A percentile compares a stretch with the other conserved stretches of the same genome.
Conservation (phyloP, 2,113 vertebrate genomes). For the Mormyrus iriodes region DNA sequence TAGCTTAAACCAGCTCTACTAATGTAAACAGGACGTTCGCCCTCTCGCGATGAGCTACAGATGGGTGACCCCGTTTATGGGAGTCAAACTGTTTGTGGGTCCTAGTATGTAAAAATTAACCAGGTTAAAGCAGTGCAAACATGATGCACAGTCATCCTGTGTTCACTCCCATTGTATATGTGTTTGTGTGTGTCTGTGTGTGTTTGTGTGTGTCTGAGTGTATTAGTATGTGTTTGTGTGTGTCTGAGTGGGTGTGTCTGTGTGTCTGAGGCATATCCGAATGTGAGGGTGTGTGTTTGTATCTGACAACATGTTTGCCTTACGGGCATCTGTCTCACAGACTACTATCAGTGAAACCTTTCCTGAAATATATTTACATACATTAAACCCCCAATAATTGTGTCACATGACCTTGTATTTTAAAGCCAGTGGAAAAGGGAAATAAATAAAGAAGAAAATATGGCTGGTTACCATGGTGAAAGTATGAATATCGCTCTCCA, state of each 20-base stretch:
- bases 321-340: neutral
- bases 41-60: neutral
- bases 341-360: neutral
- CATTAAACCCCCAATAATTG: neutral
- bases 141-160: neutral
- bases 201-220: neutral
- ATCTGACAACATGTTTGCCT: neutral
- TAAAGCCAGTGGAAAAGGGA: neutral
- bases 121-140: neutral
- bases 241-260: neutral
- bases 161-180: neutral
- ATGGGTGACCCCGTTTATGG: neutral
- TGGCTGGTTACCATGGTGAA: conserved; percentile 1
- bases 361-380: neutral
- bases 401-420: neutral
- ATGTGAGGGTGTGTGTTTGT: neutral
- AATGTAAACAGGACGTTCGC: no score
- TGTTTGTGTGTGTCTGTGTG: neutral
- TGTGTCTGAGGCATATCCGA: neutral
- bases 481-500: neutral
- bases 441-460: neutral
- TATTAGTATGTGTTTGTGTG: no score
- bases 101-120: neutral
- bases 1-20: no score
- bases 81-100: neutral